These are phyloP conservation scores for Netelia melanura DNA, from an alignment of 2,888 invertebrate species.

Conservation along the genomic window DNA sequence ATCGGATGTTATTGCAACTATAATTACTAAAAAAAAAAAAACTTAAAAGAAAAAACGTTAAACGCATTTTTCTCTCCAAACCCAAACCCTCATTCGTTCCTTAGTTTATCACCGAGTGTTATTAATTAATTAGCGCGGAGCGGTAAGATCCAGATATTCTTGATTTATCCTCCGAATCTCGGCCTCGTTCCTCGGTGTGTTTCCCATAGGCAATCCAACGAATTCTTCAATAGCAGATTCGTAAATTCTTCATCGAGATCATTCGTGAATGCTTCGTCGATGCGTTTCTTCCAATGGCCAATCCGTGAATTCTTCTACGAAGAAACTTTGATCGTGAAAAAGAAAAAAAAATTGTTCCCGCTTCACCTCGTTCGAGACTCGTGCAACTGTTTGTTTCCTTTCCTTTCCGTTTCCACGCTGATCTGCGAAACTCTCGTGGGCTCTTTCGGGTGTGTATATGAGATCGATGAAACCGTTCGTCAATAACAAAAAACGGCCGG, in stretches of 20 bases:
- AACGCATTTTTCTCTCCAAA: conserved; percentile 48
- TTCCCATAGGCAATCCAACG: conserved; percentile 4
- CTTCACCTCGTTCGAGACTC: conserved; percentile 25
- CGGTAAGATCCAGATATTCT: background rate
- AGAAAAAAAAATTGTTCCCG: conserved; percentile 47
- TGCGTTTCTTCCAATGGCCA: conserved; percentile 17
- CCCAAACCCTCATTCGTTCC: conserved; percentile 35
- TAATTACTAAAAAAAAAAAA: conserved; percentile 56
- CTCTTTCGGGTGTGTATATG: conserved; percentile 29
- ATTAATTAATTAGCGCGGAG: conserved; percentile 25
- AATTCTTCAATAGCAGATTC: background rate
- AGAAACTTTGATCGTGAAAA: conserved; percentile 18
- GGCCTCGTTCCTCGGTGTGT: background rate
- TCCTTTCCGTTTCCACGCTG: background rate
- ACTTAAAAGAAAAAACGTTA: conserved; percentile 28
- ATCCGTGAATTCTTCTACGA: conserved; percentile 46
- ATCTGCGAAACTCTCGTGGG: conserved; percentile 5
- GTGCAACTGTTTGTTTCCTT: conserved; percentile 28
- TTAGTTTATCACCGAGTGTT: conserved; percentile 33
- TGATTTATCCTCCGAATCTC: background rate
- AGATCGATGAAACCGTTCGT: conserved; percentile 57
- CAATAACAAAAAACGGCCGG: conserved; percentile 50
- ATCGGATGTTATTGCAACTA: conserved; percentile 68
- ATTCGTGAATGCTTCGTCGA: conserved; percentile 5
- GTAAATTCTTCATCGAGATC: background rate